Evolutionary conservation across 2,888 invertebrate species (phyloP).

Genomic region (Theretra japonica): DNA sequence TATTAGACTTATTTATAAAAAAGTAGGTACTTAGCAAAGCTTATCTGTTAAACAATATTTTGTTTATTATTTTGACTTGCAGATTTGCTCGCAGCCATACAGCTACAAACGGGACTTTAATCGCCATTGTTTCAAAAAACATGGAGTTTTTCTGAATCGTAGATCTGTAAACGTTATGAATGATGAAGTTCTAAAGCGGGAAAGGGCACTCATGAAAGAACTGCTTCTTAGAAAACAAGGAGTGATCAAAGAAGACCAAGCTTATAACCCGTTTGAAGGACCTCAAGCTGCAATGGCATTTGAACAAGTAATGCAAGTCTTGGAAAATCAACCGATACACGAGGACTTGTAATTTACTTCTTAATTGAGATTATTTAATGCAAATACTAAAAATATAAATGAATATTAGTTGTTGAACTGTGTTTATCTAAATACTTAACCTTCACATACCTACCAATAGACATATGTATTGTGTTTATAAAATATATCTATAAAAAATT

Average conservation of each 20-base stretch:
- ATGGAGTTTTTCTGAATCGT: conserved; percentile 66
- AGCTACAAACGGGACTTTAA: conserved; percentile 75
- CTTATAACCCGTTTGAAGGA: conserved; percentile 60
- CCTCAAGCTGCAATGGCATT: conserved; percentile 60
- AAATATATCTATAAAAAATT: too few relatives aligned
- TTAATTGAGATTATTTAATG: too few relatives aligned
- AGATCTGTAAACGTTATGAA: conserved; percentile 66
- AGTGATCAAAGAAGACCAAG: conserved; percentile 50
- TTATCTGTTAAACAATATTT: neutral
- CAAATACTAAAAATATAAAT: neutral
- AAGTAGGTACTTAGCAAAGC: too few relatives aligned
- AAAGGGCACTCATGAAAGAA: conserved; percentile 61
- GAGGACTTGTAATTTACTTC: conserved; percentile 42
- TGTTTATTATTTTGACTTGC: conserved; percentile 42
- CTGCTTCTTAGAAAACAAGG: conserved; percentile 56
- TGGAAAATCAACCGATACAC: conserved; percentile 53
- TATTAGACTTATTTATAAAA: too few relatives aligned
- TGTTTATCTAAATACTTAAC: neutral
- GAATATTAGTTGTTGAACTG: neutral
- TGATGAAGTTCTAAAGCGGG: conserved; percentile 62
- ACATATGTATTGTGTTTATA: too few relatives aligned
- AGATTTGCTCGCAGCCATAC: conserved; percentile 74
- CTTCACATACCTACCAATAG: too few relatives aligned
- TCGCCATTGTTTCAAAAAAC: conserved; percentile 72
- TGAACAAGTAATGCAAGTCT: conserved; percentile 56